A percentile compares a stretch with the other conserved stretches of the same genome.
These are phyloP conservation scores for Enteromius argenteus DNA, from an alignment of 2,797 vertebrate genomes.

Conservation along the genomic window DNA sequence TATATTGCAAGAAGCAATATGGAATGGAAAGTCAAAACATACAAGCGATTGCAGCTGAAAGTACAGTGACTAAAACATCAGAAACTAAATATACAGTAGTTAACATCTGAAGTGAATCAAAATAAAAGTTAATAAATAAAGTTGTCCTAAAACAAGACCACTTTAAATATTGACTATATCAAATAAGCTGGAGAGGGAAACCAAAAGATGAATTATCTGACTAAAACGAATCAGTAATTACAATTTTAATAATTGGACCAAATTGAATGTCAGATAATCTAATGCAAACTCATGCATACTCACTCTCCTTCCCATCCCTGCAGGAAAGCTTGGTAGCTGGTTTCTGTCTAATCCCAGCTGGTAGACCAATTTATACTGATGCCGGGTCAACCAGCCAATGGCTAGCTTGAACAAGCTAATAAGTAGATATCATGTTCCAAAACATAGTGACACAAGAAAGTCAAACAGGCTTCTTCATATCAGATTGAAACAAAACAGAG, in stretches of 20 bases:
- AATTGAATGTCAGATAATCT: not conserved
- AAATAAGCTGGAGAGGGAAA: not conserved
- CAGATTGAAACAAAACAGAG: not conserved
- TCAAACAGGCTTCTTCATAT: not conserved
- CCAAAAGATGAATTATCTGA: not conserved
- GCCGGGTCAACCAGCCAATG: not conserved
- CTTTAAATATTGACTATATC: not conserved
- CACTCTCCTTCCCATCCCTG: not conserved
- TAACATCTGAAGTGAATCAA: no score
- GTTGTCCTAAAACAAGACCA: no score
- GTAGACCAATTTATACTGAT: not conserved
- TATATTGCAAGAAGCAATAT: not conserved
- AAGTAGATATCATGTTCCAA: not conserved
- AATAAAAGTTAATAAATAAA: no score
- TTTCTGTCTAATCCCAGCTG: not conserved
- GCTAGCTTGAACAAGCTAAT: not conserved
- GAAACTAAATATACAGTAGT: not conserved
- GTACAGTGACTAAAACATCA: not conserved
- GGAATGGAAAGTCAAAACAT: not conserved
- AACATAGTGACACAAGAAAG: not conserved
- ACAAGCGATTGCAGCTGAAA: not conserved
- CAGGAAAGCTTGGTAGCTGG: not conserved
- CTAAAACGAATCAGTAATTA: constrained; percentile 13
- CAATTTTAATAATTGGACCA: constrained; percentile 1
- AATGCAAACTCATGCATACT: constrained; percentile 18